These are phyloP conservation scores for Garra rufa DNA, from an alignment of 2,113 vertebrate species.

Conservation along the genomic window DNA sequence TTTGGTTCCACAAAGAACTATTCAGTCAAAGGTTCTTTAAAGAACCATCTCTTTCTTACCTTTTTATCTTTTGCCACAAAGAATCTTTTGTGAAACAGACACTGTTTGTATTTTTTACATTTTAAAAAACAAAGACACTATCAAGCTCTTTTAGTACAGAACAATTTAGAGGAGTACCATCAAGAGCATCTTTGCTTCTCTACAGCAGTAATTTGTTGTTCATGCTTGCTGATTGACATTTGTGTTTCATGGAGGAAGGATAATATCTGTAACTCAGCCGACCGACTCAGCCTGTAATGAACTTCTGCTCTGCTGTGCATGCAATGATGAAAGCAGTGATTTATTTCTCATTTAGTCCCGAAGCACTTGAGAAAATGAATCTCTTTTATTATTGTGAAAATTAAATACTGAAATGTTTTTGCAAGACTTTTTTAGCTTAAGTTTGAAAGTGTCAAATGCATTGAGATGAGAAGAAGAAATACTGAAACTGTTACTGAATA, in stretches of 20 bases:
- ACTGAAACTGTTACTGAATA: too few relatives aligned
- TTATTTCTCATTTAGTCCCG: constrained; percentile 33
- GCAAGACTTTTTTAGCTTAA: not conserved
- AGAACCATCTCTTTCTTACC: too few relatives aligned
- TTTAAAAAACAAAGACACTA: not conserved
- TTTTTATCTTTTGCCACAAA: too few relatives aligned
- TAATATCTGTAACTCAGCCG: constrained; percentile 41
- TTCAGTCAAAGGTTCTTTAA: too few relatives aligned
- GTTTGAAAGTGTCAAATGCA: constrained; percentile 7
- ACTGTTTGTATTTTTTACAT: too few relatives aligned
- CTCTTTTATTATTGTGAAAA: constrained; percentile 17
- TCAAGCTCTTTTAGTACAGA: not conserved
- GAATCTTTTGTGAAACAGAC: too few relatives aligned
- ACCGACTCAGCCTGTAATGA: constrained; percentile 47
- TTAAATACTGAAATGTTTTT: not conserved
- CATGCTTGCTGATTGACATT: constrained; percentile 49
- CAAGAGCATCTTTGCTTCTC: constrained; percentile 10
- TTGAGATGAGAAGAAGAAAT: not conserved
- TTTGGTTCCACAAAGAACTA: too few relatives aligned
- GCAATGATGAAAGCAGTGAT: constrained; percentile 29
- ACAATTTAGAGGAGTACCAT: not conserved
- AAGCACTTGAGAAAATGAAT: constrained; percentile 37
- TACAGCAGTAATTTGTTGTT: constrained; percentile 33
- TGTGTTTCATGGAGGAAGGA: not conserved
- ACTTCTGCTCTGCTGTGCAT: constrained; percentile 34